Percentiles rank a stretch among this genome's conserved stretches.
Evolutionary conservation across 2,113 vertebrate genomes (phyloP).

Genomic region (Verasper variegatus): DNA sequence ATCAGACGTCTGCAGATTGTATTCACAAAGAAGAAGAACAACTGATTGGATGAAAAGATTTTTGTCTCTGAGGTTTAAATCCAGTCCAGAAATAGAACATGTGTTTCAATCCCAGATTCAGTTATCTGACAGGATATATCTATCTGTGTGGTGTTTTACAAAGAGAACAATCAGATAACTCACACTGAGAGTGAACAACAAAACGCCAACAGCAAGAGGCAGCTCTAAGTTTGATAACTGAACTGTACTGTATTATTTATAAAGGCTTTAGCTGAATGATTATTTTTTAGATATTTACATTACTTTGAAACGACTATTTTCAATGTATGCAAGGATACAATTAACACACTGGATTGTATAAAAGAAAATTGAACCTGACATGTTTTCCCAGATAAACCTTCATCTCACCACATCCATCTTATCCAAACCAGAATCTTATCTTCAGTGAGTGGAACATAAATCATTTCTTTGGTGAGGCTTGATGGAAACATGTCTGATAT

Average conservation of each 20-base stretch:
- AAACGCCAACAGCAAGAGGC: no score
- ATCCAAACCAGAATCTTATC: neutral
- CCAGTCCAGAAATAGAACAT: constrained; percentile 34
- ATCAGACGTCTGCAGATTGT: constrained; percentile 24
- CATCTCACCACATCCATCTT: neutral
- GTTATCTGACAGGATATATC: constrained; percentile 22
- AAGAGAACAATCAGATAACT: neutral
- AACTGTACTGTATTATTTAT: no score
- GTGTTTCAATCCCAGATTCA: constrained; percentile 51
- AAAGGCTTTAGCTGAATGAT: no score
- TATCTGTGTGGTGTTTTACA: neutral
- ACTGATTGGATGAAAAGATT: constrained; percentile 5
- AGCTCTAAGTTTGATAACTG: no score
- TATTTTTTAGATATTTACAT: no score
- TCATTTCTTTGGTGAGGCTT: neutral
- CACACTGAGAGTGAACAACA: neutral
- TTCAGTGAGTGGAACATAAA: neutral
- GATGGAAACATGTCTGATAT: neutral
- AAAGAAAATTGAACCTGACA: no score
- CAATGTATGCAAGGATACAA: no score
- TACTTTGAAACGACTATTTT: no score
- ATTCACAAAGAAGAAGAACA: constrained; percentile 22
- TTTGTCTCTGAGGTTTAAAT: constrained; percentile 30
- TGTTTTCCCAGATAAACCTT: neutral
- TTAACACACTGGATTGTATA: no score